Conservation (phyloP, 2,113 vertebrate genomes). For the Spilogale gracilis region DNA sequence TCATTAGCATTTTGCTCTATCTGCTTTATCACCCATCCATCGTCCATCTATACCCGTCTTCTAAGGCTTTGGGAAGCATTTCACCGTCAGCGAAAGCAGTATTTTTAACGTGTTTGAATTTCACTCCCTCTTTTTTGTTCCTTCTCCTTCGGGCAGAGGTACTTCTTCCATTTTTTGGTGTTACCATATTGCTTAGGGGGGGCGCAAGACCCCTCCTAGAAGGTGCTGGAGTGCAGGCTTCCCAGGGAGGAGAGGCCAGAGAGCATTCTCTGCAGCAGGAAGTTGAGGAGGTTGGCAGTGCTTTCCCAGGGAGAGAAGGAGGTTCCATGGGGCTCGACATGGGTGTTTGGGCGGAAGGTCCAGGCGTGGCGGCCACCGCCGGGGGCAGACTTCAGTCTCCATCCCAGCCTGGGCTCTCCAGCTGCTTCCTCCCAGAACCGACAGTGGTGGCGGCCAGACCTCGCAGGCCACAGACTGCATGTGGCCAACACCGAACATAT, state of each 20-base stretch:
- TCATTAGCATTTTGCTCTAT: neutral
- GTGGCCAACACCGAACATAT: fast-evolving
- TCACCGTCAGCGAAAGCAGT: neutral
- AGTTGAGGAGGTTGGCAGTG: neutral
- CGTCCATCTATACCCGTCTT: too few relatives aligned
- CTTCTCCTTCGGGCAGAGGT: neutral
- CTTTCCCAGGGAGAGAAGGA: neutral
- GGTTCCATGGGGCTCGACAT: neutral
- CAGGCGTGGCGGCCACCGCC: neutral
- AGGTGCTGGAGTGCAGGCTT: neutral
- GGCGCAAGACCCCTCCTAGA: neutral
- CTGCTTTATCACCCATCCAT: neutral
- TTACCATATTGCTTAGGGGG: neutral
- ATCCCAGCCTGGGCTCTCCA: neutral
- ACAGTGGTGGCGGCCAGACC: neutral
- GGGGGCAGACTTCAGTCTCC: neutral
- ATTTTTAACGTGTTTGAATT: neutral
- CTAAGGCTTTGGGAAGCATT: neutral
- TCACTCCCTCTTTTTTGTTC: neutral
- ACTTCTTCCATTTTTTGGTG: neutral
- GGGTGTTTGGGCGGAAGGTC: neutral
- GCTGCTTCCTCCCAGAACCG: neutral
- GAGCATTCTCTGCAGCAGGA: neutral
- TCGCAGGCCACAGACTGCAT: fast-evolving
- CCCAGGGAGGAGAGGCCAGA: neutral